A percentile compares a stretch with the other conserved stretches of the same genome.
Evolutionary conservation across 1,140 invertebrate species (phyloP).

Genomic region (Pseudoatta argentina): DNA sequence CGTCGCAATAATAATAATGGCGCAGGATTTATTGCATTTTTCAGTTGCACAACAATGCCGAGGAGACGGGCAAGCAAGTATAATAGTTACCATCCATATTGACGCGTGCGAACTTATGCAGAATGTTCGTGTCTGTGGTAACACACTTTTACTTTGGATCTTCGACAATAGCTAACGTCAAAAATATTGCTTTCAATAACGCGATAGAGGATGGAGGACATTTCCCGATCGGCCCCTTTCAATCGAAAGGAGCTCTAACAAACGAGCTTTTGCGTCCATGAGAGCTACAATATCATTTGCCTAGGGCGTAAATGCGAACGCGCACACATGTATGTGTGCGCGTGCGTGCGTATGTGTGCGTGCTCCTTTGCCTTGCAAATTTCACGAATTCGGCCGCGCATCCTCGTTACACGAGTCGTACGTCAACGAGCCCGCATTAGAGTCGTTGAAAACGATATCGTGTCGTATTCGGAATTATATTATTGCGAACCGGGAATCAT

Average conservation of each 20-base stretch:
- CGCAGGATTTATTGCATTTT: conserved; percentile 66
- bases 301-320: background rate
- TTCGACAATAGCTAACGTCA: conserved; percentile 58
- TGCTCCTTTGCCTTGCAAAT: conserved; percentile 65
- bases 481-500: background rate
- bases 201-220: background rate
- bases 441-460: conserved; percentile 32
- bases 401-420: conserved; percentile 44
- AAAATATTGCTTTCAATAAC: conserved; percentile 72
- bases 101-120: conserved; percentile 41
- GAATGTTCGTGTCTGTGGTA: conserved; percentile 12
- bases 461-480: conserved; percentile 16
- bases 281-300: conserved; percentile 22
- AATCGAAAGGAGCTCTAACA: conserved; percentile 61
- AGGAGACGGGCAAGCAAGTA: background rate
- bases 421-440: conserved; percentile 53
- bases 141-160: conserved; percentile 55
- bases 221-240: background rate
- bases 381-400: conserved; percentile 35
- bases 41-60: conserved; percentile 57
- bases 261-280: conserved; percentile 10
- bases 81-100: conserved; percentile 48
- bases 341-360: background rate
- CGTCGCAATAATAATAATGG: conserved; percentile 56
- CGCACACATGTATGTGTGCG: too few species aligned